Evolutionary conservation across 2,113 vertebrate genomes (phyloP), one percentile per base, ranked within the genome.

Genomic region (Struthio camelus): DNA sequence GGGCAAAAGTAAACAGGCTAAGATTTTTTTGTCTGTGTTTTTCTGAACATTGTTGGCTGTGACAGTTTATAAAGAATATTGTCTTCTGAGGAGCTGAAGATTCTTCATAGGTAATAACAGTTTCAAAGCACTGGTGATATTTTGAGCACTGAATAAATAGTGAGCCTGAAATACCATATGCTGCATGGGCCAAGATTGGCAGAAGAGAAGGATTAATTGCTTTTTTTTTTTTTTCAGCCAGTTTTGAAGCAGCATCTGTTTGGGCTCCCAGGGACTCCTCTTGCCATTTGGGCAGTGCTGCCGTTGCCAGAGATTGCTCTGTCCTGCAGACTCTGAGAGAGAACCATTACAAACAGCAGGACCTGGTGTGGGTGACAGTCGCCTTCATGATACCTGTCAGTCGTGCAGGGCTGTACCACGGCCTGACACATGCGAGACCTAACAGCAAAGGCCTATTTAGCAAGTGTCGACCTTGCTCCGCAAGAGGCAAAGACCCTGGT

Each of bases 331-430:
- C 8, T 19, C 48, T 25, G 51, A 50, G 25, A 3, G 15, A 38
- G 44, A 40, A 16, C 16, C 34, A 11, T 6, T 10, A 7, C 23
- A 36, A 53, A 12, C 20, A 3, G 2, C 19, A 44, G n/a, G 42
- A 76, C 5, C 11, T 11, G 8, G 14, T 23, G 34, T 25, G 32
- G n/a, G 8, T 25, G 36, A 13, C 38, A 40, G 18, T 53, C 51
- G 2, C 4, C 12, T 20, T 38, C 38, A 28, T 73, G n/a, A 17
- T 40, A 54, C 51, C 53, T 28, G 36, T 64, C n/a, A 38, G 61
- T n/a, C 0, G 0, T 27, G 10, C 10, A 36, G 53, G 34, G 51
- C 38, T 42, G 25, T 50, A 18, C 24, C 24, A 46, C 2, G 2
- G 14, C 34, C 64, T 76, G 24, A 42, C 69, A 32, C 15, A 13